A percentile compares a stretch with the other conserved stretches of the same genome.
These are phyloP conservation scores for Capitulum mitella DNA, from an alignment of 2,888 invertebrate genomes.

Conservation along the genomic window DNA sequence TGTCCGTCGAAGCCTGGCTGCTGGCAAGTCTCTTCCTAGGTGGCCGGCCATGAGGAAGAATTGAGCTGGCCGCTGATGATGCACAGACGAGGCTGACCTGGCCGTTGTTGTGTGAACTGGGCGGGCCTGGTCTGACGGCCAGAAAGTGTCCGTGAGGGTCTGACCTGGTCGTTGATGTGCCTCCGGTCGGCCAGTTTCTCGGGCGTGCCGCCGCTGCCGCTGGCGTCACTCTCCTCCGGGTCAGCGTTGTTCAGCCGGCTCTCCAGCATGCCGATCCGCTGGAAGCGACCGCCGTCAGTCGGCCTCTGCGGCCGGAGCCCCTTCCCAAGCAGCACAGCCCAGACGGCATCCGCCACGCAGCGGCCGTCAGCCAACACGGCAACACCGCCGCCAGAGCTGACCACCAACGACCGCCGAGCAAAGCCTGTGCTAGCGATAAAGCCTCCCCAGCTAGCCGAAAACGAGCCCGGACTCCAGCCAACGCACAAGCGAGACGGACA, in stretches of 20 bases:
- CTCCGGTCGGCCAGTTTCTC: background rate
- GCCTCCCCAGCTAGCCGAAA: no score
- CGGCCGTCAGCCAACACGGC: no score
- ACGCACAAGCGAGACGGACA: no score
- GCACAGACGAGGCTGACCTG: background rate
- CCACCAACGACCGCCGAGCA: no score
- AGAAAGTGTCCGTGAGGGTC: background rate
- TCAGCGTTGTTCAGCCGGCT: constrained; percentile 38
- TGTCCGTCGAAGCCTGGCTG: no score
- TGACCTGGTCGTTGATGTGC: constrained; percentile 11
- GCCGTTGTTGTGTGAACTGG: background rate
- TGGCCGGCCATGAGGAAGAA: background rate
- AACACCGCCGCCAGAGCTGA: no score
- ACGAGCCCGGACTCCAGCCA: no score
- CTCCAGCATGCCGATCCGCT: constrained; percentile 39
- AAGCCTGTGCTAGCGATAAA: no score
- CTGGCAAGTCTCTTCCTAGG: no score
- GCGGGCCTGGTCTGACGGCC: background rate
- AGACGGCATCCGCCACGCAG: no score
- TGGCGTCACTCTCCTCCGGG: background rate
- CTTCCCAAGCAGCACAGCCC: no score
- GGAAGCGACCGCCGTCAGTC: constrained; percentile 37
- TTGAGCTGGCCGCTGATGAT: background rate
- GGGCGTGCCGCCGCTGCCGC: background rate
- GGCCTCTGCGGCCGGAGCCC: no score